These are phyloP conservation scores for Brachypteracias leptosomus DNA, from an alignment of 2,113 vertebrate species.

Conservation along the genomic window DNA sequence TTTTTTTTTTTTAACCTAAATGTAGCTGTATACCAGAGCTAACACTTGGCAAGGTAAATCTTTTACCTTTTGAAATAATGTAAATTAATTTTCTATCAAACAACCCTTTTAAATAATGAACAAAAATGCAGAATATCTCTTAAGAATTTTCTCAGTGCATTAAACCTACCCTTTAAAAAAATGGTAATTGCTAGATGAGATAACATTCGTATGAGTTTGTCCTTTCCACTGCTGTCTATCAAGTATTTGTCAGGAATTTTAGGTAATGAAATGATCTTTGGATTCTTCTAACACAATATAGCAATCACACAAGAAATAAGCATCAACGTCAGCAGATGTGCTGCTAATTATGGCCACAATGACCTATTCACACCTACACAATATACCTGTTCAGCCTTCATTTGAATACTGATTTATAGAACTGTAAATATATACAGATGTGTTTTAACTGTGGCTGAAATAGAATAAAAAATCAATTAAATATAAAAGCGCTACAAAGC, in stretches of 20 bases:
- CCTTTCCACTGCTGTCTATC: constrained; percentile 35
- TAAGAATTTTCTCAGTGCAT: constrained; percentile 5
- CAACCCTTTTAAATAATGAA: background rate
- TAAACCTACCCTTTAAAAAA: constrained; percentile 55
- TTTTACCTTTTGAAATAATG: background rate
- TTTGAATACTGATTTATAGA: background rate
- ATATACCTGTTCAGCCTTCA: background rate
- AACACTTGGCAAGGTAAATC: background rate
- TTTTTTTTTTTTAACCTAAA: background rate
- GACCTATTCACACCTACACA: background rate
- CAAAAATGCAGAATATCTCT: background rate
- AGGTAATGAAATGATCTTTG: constrained; percentile 11
- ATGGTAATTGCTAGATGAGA: constrained; percentile 33
- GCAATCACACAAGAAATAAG: background rate
- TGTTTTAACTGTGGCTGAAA: background rate
- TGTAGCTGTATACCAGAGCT: background rate
- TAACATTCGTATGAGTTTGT: constrained; percentile 38
- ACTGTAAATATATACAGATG: background rate
- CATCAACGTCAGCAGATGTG: background rate
- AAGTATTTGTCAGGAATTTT: constrained; percentile 37
- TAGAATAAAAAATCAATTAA: background rate
- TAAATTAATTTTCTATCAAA: background rate
- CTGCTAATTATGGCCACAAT: background rate
- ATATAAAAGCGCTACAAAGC: background rate
- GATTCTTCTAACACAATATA: background rate